Evolutionary conservation across 2,113 vertebrate genomes (phyloP), one percentile per base, ranked within the genome.

Genomic region (Australoheros scitulus): DNA sequence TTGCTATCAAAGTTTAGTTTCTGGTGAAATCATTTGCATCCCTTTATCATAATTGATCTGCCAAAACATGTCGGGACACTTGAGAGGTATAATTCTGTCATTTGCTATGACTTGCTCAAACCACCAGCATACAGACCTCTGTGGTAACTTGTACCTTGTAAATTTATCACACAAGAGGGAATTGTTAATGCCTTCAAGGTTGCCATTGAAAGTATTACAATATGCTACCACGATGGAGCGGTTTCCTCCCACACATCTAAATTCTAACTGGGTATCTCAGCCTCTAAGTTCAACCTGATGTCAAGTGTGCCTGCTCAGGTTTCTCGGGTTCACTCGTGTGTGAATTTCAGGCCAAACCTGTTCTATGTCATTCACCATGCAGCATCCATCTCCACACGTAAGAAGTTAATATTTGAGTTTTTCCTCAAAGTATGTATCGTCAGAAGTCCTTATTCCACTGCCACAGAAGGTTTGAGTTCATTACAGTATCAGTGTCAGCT

Each of bases 41-140:
- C 20, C 11, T 41, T 18, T 26, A 65, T 80, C 26, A 1, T 32
- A 60, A 87, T 68, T 72, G 61, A 87, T 87, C 47, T 76, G 41
- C 76, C 61, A 41, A 47, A 68, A 82, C 56, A 47, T 2, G 47
- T 52, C n/a, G 61, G 72, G 63, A 55, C 68, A 36, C 14, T 20
- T 57, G 1, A 63, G 11, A 61, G 80, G 36, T 47, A 4, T 77
- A 60, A 47, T 47, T 77, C 82, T 79, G 68, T 65, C 82, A 43
- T 76, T 76, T 85, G 84, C 81, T 56, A 36, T 64, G 84, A 91
- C 87, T 82, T 77, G 81, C 63, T 86, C 14, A 47, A 87, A 77
- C 77, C 86, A 11, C 80, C 79, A 65, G 83, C 79, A 18, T 20
- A 41, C 32, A 20, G 38, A 76, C 61, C 38, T 77, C 64, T 82